Percentiles rank a stretch among this genome's conserved stretches.
Evolutionary conservation across 2,888 invertebrate species (phyloP).

Genomic region (Tetropium fuscum): DNA sequence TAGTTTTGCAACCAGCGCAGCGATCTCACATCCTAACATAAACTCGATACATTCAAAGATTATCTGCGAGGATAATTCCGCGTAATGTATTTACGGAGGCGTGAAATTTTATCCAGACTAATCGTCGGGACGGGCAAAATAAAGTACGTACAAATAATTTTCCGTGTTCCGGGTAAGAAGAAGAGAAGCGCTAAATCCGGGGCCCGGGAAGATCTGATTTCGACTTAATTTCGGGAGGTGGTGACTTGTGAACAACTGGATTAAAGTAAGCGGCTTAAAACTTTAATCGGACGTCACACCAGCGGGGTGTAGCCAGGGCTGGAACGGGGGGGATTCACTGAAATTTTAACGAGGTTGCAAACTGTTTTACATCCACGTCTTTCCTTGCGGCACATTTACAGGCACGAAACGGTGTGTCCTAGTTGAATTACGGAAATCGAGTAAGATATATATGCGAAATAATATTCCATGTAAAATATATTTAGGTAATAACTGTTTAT

Average conservation of each 20-base stretch:
- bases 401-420: too few species aligned
- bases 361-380: too few species aligned
- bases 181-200: slow-evolving; percentile 39
- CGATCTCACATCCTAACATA: too few species aligned
- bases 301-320: slow-evolving; percentile 14
- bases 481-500: too few species aligned
- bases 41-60: slow-evolving; percentile 29
- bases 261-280: slow-evolving; percentile 54
- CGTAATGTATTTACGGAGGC: slow-evolving; percentile 29
- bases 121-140: slow-evolving; percentile 42
- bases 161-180: slow-evolving; percentile 43
- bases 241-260: slow-evolving; percentile 56
- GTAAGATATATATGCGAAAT: too few species aligned
- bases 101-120: slow-evolving; percentile 51
- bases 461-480: too few species aligned
- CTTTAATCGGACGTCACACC: slow-evolving; percentile 34
- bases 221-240: slow-evolving; percentile 55
- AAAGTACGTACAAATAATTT: slow-evolving; percentile 51
- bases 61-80: slow-evolving; percentile 34
- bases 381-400: too few species aligned
- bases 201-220: slow-evolving; percentile 52
- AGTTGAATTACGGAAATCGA: too few species aligned
- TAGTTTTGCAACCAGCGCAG: too few species aligned
- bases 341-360: too few species aligned
- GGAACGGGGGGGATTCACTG: background rate